Evolutionary conservation across 2,888 invertebrate genomes (phyloP).

Genomic region (Lasioglossum oenotherae): DNA sequence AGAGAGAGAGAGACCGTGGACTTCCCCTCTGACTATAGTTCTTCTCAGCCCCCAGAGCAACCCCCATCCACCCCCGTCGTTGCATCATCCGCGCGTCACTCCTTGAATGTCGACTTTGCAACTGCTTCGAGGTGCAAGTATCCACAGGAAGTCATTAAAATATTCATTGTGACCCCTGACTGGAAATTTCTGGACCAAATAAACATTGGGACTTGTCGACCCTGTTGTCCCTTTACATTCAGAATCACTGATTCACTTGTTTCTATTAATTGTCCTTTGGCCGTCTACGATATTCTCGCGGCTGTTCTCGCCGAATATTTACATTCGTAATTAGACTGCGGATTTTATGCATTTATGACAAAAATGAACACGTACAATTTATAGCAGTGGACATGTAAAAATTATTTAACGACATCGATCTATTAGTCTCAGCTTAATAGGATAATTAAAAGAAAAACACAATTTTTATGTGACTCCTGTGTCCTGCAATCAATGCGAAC

Average conservation of each 20-base stretch:
- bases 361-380: no score
- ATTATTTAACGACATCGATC: no score
- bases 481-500: no score
- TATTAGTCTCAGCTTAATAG: no score
- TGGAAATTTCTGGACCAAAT: conserved; percentile 68
- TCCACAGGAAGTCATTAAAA: conserved; percentile 72
- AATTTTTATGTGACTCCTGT: no score
- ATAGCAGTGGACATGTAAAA: no score
- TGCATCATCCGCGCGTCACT: conserved; percentile 25
- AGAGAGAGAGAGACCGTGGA: conserved; percentile 50
- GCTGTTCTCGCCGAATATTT: not conserved
- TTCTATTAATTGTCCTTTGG: conserved; percentile 5
- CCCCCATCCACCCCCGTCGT: not conserved
- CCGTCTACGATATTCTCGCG: not conserved
- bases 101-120: conserved; percentile 59
- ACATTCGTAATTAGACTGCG: not conserved
- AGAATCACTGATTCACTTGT: conserved; percentile 13
- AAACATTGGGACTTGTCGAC: conserved; percentile 63
- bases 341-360: no score
- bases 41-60: conserved; percentile 46
- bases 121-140: conserved; percentile 62
- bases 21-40: conserved; percentile 66
- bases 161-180: conserved; percentile 67
- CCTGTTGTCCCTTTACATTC: conserved; percentile 6
- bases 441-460: no score